These are phyloP conservation scores for Sinodicranocentrus sp. DNA, from an alignment of 2,888 invertebrate species.

Conservation along the genomic window DNA sequence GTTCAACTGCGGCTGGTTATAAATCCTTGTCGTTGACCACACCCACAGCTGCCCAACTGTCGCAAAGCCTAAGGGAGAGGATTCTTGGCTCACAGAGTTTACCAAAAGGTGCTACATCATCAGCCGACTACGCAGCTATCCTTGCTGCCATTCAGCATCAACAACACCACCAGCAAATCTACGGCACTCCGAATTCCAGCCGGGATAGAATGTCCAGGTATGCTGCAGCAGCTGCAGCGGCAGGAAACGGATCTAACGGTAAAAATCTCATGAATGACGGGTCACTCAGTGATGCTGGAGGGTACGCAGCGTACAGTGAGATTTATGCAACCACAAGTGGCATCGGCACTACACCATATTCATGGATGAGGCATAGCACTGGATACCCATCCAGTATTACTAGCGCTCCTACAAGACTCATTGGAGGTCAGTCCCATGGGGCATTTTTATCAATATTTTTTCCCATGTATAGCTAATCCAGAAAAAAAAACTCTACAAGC, in stretches of 20 bases:
- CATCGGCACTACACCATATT: conserved; percentile 82
- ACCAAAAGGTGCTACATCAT: conserved; percentile 82
- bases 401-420: conserved; percentile 77
- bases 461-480: too few relatives aligned
- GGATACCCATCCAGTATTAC: conserved; percentile 79
- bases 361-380: conserved; percentile 90
- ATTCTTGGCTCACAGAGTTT: conserved; percentile 92
- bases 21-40: conserved; percentile 92
- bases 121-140: conserved; percentile 76
- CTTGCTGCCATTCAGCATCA: conserved; percentile 83
- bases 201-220: conserved; percentile 76
- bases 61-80: conserved; percentile 91
- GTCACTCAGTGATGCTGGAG: conserved; percentile 89
- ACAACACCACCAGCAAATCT: conserved; percentile 73
- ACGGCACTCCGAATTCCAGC: conserved; percentile 75
- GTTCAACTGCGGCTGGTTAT: conserved; percentile 82
- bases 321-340: conserved; percentile 78
- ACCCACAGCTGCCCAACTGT: conserved; percentile 90
- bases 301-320: conserved; percentile 87
- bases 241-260: conserved; percentile 9
- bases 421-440: conserved; percentile 77
- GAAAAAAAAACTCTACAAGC: too few relatives aligned
- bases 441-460: conserved; percentile 6
- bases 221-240: conserved; percentile 35
- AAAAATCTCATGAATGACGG: conserved; percentile 80